Evolutionary conservation across 2,888 invertebrate species (phyloP).

Genomic region (Acanthoscelides obtectus): DNA sequence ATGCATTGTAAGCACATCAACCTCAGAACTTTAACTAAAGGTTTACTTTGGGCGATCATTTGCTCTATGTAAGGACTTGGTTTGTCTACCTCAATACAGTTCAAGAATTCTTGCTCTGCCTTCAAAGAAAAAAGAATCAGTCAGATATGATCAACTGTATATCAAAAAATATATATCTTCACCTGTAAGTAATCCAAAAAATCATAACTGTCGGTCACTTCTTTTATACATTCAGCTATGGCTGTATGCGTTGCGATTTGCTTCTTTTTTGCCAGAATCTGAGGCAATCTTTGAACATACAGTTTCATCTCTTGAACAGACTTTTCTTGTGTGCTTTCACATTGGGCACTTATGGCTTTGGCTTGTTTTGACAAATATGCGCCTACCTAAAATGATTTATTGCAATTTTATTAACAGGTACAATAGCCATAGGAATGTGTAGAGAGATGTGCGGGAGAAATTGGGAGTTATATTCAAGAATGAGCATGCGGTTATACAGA

Average conservation of each 20-base stretch:
- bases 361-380: constrained; percentile 81
- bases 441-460: too few relatives aligned
- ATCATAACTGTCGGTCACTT: constrained; percentile 55
- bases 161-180: not conserved
- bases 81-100: constrained; percentile 89
- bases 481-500: too few relatives aligned
- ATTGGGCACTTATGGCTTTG: constrained; percentile 76
- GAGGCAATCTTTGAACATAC: constrained; percentile 85
- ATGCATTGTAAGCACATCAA: constrained; percentile 90
- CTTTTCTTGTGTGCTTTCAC: constrained; percentile 82
- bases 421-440: too few relatives aligned
- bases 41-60: constrained; percentile 78
- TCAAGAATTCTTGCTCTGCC: constrained; percentile 86
- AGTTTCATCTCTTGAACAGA: constrained; percentile 93
- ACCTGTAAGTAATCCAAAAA: constrained; percentile 45
- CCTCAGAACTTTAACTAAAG: constrained; percentile 77
- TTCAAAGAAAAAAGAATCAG: constrained; percentile 25
- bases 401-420: too few relatives aligned
- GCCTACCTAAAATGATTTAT: constrained; percentile 68
- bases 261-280: constrained; percentile 80
- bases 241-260: constrained; percentile 86
- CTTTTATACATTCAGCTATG: constrained; percentile 90
- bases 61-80: constrained; percentile 87
- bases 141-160: not conserved
- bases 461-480: too few relatives aligned